These are phyloP conservation scores for Gymnothorax javanicus DNA, from an alignment of 2,797 vertebrate species.

Conservation along the genomic window DNA sequence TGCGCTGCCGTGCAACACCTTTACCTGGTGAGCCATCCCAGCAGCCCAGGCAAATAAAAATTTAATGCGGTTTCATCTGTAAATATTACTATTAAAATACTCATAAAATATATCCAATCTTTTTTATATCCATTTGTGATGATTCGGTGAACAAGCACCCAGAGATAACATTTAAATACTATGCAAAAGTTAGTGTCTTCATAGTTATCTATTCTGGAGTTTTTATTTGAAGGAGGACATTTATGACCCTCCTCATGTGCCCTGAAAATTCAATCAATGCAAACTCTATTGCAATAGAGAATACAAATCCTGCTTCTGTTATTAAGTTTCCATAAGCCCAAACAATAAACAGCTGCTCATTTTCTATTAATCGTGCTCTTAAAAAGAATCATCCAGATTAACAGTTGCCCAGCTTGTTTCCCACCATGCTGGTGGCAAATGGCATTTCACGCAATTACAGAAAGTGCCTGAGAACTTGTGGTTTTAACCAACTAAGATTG, in stretches of 20 bases:
- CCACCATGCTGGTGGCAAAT: conserved; percentile 8
- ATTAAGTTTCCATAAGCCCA: background rate
- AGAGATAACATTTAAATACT: background rate
- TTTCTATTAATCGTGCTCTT: background rate
- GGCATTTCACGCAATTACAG: background rate
- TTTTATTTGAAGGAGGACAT: conserved; percentile 5
- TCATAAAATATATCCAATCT: background rate
- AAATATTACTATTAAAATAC: background rate
- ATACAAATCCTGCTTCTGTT: background rate
- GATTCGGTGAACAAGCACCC: background rate
- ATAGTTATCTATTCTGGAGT: background rate
- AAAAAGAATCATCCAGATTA: background rate
- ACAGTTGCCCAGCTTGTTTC: background rate
- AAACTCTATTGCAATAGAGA: background rate
- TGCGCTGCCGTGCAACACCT: too few relatives aligned
- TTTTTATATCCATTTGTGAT: background rate
- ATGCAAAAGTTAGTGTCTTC: background rate
- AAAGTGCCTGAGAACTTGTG: background rate
- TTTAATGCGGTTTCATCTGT: background rate
- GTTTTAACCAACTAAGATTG: background rate
- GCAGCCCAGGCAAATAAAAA: too few relatives aligned
- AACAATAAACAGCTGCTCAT: background rate
- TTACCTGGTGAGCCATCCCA: too few relatives aligned
- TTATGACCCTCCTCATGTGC: background rate
- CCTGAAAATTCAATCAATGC: background rate